Evolutionary conservation across 1,140 invertebrate genomes (phyloP).

Genomic region (Plectrocnemia conspersa): DNA sequence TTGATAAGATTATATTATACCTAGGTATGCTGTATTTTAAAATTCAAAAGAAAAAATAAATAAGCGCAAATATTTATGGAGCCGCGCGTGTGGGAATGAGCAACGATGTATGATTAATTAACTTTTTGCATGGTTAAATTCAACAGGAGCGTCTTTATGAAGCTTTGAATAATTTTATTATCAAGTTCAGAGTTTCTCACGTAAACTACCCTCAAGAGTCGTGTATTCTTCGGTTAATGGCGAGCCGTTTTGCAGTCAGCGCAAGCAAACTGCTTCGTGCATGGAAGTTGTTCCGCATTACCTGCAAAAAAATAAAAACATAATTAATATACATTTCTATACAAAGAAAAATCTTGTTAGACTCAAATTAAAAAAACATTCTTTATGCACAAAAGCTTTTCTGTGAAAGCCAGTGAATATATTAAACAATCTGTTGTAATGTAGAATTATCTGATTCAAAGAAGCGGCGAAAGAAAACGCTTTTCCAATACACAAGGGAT

Average conservation of each 20-base stretch:
- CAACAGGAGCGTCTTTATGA: not conserved
- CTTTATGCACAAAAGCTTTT: too few species aligned
- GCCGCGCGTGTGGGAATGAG: not conserved
- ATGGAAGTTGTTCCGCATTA: not conserved
- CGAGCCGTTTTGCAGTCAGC: conserved; percentile 3
- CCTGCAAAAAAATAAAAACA: not conserved
- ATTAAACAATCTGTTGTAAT: too few species aligned
- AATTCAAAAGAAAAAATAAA: not conserved
- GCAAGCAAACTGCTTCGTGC: conserved; percentile 1
- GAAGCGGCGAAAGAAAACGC: too few species aligned
- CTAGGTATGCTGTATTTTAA: not conserved
- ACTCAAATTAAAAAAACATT: too few species aligned
- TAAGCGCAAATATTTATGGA: not conserved
- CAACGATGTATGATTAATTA: not conserved
- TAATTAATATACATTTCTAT: too few species aligned
- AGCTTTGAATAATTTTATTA: not conserved
- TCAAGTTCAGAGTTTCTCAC: not conserved
- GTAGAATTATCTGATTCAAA: too few species aligned
- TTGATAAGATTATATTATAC: conserved; percentile 1
- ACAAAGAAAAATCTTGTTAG: too few species aligned
- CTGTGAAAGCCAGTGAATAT: too few species aligned
- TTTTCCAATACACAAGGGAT: too few species aligned
- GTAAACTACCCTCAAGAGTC: conserved; percentile 7
- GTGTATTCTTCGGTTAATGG: conserved; percentile 4
- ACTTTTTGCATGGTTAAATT: not conserved